phyloP scores from a whole-genome alignment of 1,140 invertebrate species.

The Neodiprion pinetum region DNA sequence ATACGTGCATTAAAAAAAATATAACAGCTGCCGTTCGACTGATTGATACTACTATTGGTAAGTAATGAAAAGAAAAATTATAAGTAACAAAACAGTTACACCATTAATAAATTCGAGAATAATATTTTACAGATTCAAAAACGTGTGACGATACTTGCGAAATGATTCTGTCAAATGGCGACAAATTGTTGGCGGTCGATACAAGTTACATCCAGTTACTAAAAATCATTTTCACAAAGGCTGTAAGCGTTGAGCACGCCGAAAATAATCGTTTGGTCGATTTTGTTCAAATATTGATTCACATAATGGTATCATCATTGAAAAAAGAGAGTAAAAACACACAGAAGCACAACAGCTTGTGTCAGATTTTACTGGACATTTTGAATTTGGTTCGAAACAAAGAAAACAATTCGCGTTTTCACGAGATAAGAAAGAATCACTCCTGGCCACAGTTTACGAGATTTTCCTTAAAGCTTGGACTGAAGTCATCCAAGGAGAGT shows the following conservation, averaged over 20 bases:
- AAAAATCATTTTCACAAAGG: slow-evolving; percentile 52
- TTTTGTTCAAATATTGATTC: slow-evolving; percentile 65
- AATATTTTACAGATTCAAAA: slow-evolving; percentile 38
- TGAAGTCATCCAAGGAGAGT: slow-evolving; percentile 64
- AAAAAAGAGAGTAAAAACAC: slow-evolving; percentile 63
- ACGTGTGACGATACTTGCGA: slow-evolving; percentile 42
- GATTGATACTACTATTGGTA: slow-evolving; percentile 48
- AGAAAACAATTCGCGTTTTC: slow-evolving; percentile 53
- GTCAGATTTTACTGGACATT: slow-evolving; percentile 45
- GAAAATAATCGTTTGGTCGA: slow-evolving; percentile 60
- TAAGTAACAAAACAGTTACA: background rate
- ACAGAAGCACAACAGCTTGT: slow-evolving; percentile 55
- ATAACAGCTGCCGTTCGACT: slow-evolving; percentile 39
- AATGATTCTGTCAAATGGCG: slow-evolving; percentile 46
- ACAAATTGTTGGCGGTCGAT: slow-evolving; percentile 48
- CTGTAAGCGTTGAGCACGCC: slow-evolving; percentile 33
- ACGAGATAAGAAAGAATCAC: slow-evolving; percentile 61
- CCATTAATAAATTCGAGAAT: background rate
- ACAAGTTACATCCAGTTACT: slow-evolving; percentile 50
- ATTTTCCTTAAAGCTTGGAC: slow-evolving; percentile 68
- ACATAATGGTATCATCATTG: slow-evolving; percentile 61
- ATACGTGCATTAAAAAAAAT: slow-evolving; percentile 48
- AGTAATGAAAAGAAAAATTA: slow-evolving; percentile 15
- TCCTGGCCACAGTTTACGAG: slow-evolving; percentile 73
- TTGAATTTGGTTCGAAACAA: slow-evolving; percentile 43